Evolutionary conservation across 2,888 invertebrate genomes (phyloP).

Genomic region (Peribatodes rhomboidaria): DNA sequence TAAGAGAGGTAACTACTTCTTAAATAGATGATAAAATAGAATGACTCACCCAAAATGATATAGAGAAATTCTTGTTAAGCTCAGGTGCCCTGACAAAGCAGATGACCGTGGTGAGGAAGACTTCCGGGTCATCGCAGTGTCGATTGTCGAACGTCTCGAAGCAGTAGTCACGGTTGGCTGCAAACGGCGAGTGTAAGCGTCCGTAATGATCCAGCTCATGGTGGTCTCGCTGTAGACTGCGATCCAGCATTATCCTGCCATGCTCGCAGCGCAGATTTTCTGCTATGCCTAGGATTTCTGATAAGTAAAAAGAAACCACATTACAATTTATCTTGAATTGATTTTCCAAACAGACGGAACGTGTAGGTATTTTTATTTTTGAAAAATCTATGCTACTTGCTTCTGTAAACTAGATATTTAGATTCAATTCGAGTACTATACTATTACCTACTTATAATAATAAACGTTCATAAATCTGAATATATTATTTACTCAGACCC

Average conservation of each 20-base stretch:
- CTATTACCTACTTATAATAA: no score
- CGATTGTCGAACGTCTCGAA: conserved; percentile 75
- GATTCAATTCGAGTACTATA: no score
- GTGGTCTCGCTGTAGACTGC: conserved; percentile 55
- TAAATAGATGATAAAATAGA: no score
- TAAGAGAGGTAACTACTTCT: no score
- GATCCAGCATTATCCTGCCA: conserved; percentile 68
- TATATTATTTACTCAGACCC: no score
- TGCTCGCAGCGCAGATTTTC: conserved; percentile 60
- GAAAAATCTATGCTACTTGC: no score
- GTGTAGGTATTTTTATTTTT: no score
- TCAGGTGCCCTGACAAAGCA: conserved; percentile 65
- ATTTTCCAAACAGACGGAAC: no score
- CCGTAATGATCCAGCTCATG: conserved; percentile 65
- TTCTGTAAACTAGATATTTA: no score
- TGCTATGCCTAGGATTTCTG: conserved; percentile 72
- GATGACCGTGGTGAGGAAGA: conserved; percentile 64
- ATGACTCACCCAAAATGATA: conserved; percentile 79
- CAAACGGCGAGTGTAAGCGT: conserved; percentile 54
- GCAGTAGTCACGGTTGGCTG: conserved; percentile 69
- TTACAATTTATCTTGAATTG: conserved; percentile 8
- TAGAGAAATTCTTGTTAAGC: conserved; percentile 62
- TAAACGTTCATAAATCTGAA: no score
- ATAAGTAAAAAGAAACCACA: conserved; percentile 31
- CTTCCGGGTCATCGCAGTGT: conserved; percentile 59